These are phyloP conservation scores for Cetonia aurata DNA, from an alignment of 2,888 invertebrate genomes.

Conservation along the genomic window DNA sequence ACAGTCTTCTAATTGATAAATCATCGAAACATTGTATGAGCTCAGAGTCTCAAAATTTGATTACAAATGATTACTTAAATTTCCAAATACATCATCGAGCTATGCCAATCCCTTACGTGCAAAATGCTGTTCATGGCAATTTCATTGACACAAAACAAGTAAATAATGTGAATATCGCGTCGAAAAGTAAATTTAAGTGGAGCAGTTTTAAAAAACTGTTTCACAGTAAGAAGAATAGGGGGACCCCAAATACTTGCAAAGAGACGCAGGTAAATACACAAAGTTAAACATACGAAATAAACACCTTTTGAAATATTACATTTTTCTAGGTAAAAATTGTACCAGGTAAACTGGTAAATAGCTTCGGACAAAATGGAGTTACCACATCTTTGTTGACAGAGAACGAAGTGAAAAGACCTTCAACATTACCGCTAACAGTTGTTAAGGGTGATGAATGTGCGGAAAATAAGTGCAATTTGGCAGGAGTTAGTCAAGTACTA, in stretches of 20 bases:
- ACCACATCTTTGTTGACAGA: conserved; percentile 66
- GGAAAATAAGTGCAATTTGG: conserved; percentile 52
- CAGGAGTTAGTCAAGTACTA: conserved; percentile 64
- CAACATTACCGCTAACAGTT: conserved; percentile 65
- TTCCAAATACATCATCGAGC: conserved; percentile 66
- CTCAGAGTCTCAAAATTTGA: conserved; percentile 68
- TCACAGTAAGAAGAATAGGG: conserved; percentile 57
- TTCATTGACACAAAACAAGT: conserved; percentile 61
- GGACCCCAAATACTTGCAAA: conserved; percentile 44
- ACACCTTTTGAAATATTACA: conserved; percentile 52
- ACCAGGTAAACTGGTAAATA: conserved; percentile 67
- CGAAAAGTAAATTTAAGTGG: conserved; percentile 66
- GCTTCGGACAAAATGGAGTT: conserved; percentile 67
- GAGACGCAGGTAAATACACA: conserved; percentile 49
- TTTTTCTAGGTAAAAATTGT: conserved; percentile 66
- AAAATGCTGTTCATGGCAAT: conserved; percentile 75
- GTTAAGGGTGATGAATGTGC: conserved; percentile 54
- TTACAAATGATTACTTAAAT: conserved; percentile 69
- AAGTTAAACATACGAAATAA: conserved; percentile 66
- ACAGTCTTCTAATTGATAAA: conserved; percentile 74
- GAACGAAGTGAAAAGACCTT: conserved; percentile 63
- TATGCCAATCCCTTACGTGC: conserved; percentile 78
- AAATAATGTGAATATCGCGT: conserved; percentile 59
- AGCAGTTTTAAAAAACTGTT: conserved; percentile 69
- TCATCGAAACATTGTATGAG: conserved; percentile 72